Base-by-base conservation (phyloP, 2,888 invertebrate genomes). In the Ormyrus rosae region DNA sequence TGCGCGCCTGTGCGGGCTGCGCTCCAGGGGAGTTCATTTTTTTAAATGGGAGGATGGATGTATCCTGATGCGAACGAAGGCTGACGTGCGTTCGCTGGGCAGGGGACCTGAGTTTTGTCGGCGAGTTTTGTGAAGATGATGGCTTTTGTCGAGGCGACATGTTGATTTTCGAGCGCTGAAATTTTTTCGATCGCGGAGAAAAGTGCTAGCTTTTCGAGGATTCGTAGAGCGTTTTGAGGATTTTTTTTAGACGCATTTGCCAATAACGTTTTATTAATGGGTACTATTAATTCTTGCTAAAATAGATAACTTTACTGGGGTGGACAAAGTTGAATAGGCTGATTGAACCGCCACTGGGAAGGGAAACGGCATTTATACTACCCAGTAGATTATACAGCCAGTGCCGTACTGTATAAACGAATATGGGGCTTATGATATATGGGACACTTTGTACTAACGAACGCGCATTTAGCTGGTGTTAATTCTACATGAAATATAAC, bases 331-430 rank as follows among this genome's bases (percentile, higher is more conserved):
- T 75, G 61, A 68, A 50, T 11, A 53, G 46, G 46, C 53, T n/a
- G n/a, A 69, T 50, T 45, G 11, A 53, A 69, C 46, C 48, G 46
- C 45, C 46, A 6, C 63, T 9, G 19, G 53, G 11, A 69, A 61
- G 6, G 63, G 69, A 76, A 69, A 74, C 65, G 69, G n/a, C 69
- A 67, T 53, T 53, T 7, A 46, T n/a, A 45, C 34, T 51, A 53
- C 34, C 19, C 19, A 11, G 19, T 13, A 56, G 61, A 68, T 75
- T 76, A 68, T 55, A 61, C 60, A 76, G 68, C 10, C 61, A 53
- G 34, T 34, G 34, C 34, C 34, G 34, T 34, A 45, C 11, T 68
- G 45, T 19, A 34, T 34, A 55, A 68, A 68, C 11, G 60, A 60
- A 10, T 19, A 50, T n/a, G 64, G 8, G 58, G 46, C 56, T 45